Base-by-base conservation (phyloP, 1,140 invertebrate genomes). In the Pteromalus puparum region DNA sequence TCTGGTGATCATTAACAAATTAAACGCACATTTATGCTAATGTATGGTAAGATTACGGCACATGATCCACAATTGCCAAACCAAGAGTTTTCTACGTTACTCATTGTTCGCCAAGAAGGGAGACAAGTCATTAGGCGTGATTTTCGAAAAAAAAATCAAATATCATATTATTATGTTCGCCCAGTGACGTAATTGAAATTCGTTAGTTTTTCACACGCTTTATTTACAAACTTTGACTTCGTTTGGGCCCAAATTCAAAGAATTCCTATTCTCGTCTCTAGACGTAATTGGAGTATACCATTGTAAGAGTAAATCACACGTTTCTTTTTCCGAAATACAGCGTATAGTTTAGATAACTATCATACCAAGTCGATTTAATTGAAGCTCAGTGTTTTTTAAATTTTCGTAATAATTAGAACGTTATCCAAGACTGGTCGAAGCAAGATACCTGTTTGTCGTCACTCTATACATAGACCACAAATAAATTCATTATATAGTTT, bases 181-280 rank as follows among this genome's bases (percentile, higher is more conserved):
- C 77, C 46, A 18, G 18, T 80, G 65, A 48, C 42, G 34, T 48
- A 70, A 80, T 24, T 26, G 18, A 28, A 70, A 65, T 77, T 83
- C 18, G 53, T 77, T 68, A 46, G 53, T 83, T 83, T 65, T 83
- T 83, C 81, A 48, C 81, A 83, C 61, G 74, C 74, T 76, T 83
- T 83, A 83, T 26, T 75, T 82, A 28, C 67, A 61, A 18, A 72
- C 10, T 74, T 65, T 74, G 13, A 65, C 74, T 53, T 75, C 70
- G 74, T 30, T 21, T 53, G 28, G 28, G 48, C 10, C 18, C 1
- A 1, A n/a, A 61, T 70, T 68, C 18, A 53, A 74, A 61, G 12
- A 1, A 38, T 1, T 61, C 21, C 10, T 46, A 46, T 75, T 75
- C 18, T 61, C 4, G 10, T 24, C 26, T 26, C 24, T 46, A 15